Percentiles rank a stretch among this genome's conserved stretches.
These are phyloP conservation scores for Sarcophaga caerulescens DNA, from an alignment of 2,888 invertebrate genomes.

Conservation along the genomic window DNA sequence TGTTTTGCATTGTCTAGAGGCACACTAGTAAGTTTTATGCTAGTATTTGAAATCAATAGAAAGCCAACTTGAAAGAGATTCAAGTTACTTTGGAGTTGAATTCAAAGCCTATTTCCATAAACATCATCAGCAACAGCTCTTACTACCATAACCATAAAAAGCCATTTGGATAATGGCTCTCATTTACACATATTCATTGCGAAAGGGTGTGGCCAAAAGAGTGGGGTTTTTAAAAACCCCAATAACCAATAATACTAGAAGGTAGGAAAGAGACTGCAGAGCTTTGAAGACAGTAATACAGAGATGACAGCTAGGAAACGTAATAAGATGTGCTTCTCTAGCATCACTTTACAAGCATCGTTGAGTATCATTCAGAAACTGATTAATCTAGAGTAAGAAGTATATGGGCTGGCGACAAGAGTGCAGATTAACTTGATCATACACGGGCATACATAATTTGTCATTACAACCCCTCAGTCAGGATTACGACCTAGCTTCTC, in stretches of 20 bases:
- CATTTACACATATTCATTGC: background rate
- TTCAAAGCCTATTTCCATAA: constrained; percentile 17
- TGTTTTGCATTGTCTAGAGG: constrained; percentile 22
- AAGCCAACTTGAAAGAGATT: constrained; percentile 5
- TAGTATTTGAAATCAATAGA: background rate
- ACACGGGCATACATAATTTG: too few relatives aligned
- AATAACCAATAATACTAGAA: background rate
- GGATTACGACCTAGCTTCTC: too few relatives aligned
- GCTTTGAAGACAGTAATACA: too few relatives aligned
- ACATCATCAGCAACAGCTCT: background rate
- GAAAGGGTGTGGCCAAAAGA: background rate
- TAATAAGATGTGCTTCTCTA: too few relatives aligned
- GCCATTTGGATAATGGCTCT: background rate
- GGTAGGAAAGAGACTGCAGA: too few relatives aligned
- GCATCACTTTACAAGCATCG: too few relatives aligned
- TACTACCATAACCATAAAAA: background rate
- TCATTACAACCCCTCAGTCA: too few relatives aligned
- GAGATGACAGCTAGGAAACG: too few relatives aligned
- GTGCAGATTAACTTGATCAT: too few relatives aligned
- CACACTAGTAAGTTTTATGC: background rate
- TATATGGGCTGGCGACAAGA: too few relatives aligned
- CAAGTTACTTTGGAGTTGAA: background rate
- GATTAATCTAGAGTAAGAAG: too few relatives aligned
- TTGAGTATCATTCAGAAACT: too few relatives aligned
- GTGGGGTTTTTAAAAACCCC: background rate